Evolutionary conservation across 35 echinoderm and acorn worm genomes (phyloP), one percentile per base, ranked within the genome.

Genomic region (Acanthaster planci): DNA sequence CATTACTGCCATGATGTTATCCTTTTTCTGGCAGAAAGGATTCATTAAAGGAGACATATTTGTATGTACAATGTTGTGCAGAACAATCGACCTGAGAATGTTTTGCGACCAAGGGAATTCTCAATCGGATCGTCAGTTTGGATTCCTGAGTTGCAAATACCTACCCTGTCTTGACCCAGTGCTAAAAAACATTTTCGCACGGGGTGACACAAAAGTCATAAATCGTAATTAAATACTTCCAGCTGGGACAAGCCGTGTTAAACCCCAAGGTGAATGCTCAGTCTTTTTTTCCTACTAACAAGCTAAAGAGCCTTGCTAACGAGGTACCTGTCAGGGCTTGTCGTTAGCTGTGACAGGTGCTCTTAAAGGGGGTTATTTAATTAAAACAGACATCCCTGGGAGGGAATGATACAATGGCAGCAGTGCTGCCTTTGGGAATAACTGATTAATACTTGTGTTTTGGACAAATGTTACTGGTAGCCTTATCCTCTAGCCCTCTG

Each of bases 211-310:
- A 47, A 47, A 47, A 47, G 42, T 72, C 64, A 35, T 72, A 31
- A 31, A 34, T 34, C 64, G 30, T 34, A 72, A 72, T 72, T 72
- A 72, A 72, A 29, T 72, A 72, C 64, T 72, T 72, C 64, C 64
- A 72, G 64, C 14, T 72, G 64, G 4, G 14, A 72, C 34, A 31
- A 72, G 64, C 23, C 1, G 21, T 1, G 64, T 47, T 12, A 4
- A 47, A 47, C 42, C 42, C 12, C 42, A 47, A 72, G 64, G 64
- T 14, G 30, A 72, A 34, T 26, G 14, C 34, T 72, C 64, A 72
- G 30, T 72, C 64, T 31, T 23, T n/a, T n/a, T n/a, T n/a, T n/a
- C 34, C 8, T 8, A 15, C 64, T 72, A 31, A 72, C 26, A 8
- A 72, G 64, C 30, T 72, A 72, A 72, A 29, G 42, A 72, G 34